Evolutionary conservation across 2,797 vertebrate genomes (phyloP), one percentile per base, ranked within the genome.

Genomic region (Arrhamphus sclerolepis): DNA sequence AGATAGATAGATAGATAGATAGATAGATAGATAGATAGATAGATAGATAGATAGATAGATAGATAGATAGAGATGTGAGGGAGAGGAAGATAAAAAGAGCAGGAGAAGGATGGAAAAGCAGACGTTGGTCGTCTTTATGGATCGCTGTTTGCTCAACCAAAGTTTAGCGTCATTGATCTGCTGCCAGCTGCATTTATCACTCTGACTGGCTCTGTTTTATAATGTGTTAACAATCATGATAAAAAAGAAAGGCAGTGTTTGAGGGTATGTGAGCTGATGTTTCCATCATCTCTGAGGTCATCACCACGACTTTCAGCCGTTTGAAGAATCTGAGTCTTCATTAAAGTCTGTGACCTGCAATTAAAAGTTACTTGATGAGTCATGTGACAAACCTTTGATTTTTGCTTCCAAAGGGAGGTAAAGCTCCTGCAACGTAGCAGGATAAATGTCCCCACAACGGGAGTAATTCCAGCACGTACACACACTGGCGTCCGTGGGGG

Each of bases 121-220:
- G 62, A 71, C 59, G 47, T 67, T 60, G 18, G 56, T 68, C 60
- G 28, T 85, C 92, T 92, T 95, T 94, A 96, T 97, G 92, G 95
- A 96, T 96, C 92, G 91, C 93, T 94, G 95, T 95, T 95, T 94
- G 94, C 93, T 95, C 94, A 95, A 96, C 93, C 95, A 95, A 96
- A 95, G 93, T 97, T 97, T 95, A 94, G 94, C 94, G 93, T 91
- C 93, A 95, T 96, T 95, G 95, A 96, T 97, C 97, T 92, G 93
- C 95, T 95, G 95, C 95, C 95, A 94, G 93, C 89, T 91, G 92
- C 94, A 95, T 97, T 96, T 94, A 97, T 96, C 95, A 95, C 93
- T 94, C 92, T 92, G 1, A 13, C 10, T 50, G 29, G n/a, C 22
- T 47, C 47, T n/a, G 57, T n/a, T 22, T 38, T 42, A 31, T 49